phyloP scores from a whole-genome alignment of 2,797 vertebrate species.

The Pipistrellus nathusii region DNA sequence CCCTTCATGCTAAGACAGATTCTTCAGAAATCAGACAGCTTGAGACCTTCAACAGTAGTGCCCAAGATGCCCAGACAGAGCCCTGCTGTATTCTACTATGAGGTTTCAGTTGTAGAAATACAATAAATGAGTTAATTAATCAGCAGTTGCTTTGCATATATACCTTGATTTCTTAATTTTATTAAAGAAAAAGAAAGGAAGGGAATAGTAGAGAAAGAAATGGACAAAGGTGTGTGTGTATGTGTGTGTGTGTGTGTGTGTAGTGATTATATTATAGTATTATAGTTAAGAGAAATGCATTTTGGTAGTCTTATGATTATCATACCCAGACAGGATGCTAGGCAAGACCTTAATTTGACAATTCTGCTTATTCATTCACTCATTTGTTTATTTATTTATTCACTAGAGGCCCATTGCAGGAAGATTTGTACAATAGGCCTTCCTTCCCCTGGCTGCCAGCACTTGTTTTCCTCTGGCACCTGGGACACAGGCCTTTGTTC shows the following conservation, averaged over 20 bases:
- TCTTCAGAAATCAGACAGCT: not conserved
- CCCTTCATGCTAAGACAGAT: not conserved
- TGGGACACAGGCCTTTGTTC: too few species aligned
- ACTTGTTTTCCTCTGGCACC: too few species aligned
- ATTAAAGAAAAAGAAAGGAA: not conserved
- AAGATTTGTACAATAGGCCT: too few species aligned
- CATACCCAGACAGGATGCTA: not conserved
- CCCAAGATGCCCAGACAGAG: not conserved
- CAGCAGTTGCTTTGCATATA: not conserved
- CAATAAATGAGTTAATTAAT: not conserved
- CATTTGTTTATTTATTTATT: not conserved
- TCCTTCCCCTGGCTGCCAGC: too few species aligned
- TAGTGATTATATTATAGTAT: not conserved
- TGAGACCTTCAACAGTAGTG: not conserved
- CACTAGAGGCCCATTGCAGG: not conserved
- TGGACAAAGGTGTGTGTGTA: not conserved
- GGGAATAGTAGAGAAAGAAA: not conserved
- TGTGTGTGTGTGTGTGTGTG: not conserved
- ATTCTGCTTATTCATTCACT: not conserved
- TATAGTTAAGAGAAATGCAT: not conserved
- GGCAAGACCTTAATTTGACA: not conserved
- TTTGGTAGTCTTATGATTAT: not conserved
- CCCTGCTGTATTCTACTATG: not conserved
- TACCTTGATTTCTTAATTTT: conserved; percentile 6
- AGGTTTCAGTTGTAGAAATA: not conserved